Conservation (phyloP, 1,140 invertebrate species). For the Trichonephila clavata region DNA sequence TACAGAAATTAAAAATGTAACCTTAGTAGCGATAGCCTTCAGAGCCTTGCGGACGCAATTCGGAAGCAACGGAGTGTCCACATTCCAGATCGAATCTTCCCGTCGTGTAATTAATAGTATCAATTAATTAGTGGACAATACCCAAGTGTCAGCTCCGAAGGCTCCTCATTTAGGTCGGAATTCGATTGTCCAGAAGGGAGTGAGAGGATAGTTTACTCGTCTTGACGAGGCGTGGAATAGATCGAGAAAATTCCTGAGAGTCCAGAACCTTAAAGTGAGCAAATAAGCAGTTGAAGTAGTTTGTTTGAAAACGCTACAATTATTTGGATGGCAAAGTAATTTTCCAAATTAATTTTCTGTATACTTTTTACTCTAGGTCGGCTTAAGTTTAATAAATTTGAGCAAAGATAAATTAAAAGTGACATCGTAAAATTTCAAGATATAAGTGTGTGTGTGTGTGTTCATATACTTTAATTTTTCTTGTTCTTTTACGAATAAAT, state of each 20-base stretch:
- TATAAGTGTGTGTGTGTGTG: too few species aligned
- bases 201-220: conserved; percentile 34
- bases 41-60: not conserved
- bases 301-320: too few species aligned
- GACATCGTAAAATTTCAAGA: too few species aligned
- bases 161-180: conserved; percentile 57
- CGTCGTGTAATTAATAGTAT: conserved; percentile 64
- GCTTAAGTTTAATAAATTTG: too few species aligned
- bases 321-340: too few species aligned
- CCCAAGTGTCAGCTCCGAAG: conserved; percentile 53
- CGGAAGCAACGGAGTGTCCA: not conserved
- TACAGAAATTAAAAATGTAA: conserved; percentile 7
- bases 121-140: conserved; percentile 72
- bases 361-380: too few species aligned
- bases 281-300: too few species aligned
- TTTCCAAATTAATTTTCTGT: too few species aligned
- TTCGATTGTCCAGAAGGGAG: conserved; percentile 65
- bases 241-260: conserved; percentile 26
- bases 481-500: too few species aligned
- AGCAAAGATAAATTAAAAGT: too few species aligned
- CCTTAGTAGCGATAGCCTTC: not conserved
- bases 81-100: conserved; percentile 34
- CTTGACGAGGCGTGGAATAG: not conserved
- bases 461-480: too few species aligned
- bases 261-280: not conserved